These are phyloP conservation scores for Tetheella fluctuosa DNA, from an alignment of 2,888 invertebrate species.

Conservation along the genomic window DNA sequence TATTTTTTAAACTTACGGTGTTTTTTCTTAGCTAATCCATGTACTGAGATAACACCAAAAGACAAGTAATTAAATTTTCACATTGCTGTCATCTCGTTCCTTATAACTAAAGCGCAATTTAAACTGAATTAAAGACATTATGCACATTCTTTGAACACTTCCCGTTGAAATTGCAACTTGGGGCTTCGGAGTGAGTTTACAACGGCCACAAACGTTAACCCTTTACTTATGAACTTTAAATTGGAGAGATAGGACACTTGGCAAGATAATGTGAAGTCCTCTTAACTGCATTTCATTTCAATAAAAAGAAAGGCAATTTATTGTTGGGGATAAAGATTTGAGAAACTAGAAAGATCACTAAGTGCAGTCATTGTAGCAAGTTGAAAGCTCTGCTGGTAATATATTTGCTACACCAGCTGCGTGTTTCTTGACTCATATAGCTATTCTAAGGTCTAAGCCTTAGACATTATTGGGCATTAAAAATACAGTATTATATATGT, in stretches of 20 bases:
- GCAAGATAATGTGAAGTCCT: background rate
- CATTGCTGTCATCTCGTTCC: background rate
- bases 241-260: constrained; percentile 8
- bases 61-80: background rate
- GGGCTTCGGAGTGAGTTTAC: background rate
- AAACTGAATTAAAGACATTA: background rate
- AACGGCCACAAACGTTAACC: constrained; percentile 2
- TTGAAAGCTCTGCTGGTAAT: background rate
- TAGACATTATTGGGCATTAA: too few relatives aligned
- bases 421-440: too few relatives aligned
- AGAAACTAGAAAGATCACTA: background rate
- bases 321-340: background rate
- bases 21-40: too few relatives aligned
- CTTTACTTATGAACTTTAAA: constrained; percentile 8
- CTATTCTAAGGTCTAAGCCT: too few relatives aligned
- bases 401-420: background rate
- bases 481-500: too few relatives aligned
- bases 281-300: background rate
- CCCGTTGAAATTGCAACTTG: constrained; percentile 3
- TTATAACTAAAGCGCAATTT: background rate
- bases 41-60: background rate
- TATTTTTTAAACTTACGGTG: too few relatives aligned
- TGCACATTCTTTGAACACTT: background rate
- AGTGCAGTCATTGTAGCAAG: background rate
- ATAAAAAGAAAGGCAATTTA: background rate